Evolutionary conservation across 2,888 invertebrate species (phyloP).

Genomic region (Drosophila robusta): DNA sequence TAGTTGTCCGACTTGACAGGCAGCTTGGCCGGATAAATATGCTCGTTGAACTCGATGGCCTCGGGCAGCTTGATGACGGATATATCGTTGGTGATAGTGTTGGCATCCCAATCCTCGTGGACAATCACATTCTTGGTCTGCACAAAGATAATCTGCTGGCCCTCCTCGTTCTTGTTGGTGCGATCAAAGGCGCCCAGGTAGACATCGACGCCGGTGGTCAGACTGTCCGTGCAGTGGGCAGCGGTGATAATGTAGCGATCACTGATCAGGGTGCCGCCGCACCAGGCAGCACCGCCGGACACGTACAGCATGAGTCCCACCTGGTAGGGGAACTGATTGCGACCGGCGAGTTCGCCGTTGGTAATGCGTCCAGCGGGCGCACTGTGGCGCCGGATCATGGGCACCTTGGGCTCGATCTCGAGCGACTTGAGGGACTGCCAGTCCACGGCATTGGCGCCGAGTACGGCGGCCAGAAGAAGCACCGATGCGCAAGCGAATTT

Average conservation of each 20-base stretch:
- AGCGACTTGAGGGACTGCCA: conserved; percentile 57
- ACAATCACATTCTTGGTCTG: conserved; percentile 69
- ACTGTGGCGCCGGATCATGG: conserved; percentile 29
- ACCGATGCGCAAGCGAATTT: conserved; percentile 60
- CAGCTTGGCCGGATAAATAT: conserved; percentile 70
- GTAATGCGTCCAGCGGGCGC: conserved; percentile 75
- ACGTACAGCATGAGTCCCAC: conserved; percentile 73
- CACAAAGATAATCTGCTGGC: conserved; percentile 72
- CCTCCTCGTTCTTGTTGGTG: conserved; percentile 59
- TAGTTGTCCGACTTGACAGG: conserved; percentile 57
- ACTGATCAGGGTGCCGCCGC: conserved; percentile 82
- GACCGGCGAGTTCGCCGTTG: conserved; percentile 67
- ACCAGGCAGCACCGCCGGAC: conserved; percentile 67
- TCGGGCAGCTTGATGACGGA: conserved; percentile 85
- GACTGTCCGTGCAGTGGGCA: conserved; percentile 81
- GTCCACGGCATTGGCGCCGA: conserved; percentile 60
- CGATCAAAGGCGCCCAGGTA: conserved; percentile 77
- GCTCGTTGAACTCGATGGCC: conserved; percentile 79
- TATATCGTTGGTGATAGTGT: conserved; percentile 84
- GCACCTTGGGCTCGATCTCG: conserved; percentile 43
- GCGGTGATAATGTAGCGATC: conserved; percentile 81
- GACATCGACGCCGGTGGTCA: conserved; percentile 75
- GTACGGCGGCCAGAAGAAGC: conserved; percentile 48
- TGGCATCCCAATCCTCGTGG: conserved; percentile 83
- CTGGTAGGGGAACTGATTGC: conserved; percentile 81